These are phyloP conservation scores for Balaeniceps rex DNA, from an alignment of 2,113 vertebrate species.

Conservation along the genomic window DNA sequence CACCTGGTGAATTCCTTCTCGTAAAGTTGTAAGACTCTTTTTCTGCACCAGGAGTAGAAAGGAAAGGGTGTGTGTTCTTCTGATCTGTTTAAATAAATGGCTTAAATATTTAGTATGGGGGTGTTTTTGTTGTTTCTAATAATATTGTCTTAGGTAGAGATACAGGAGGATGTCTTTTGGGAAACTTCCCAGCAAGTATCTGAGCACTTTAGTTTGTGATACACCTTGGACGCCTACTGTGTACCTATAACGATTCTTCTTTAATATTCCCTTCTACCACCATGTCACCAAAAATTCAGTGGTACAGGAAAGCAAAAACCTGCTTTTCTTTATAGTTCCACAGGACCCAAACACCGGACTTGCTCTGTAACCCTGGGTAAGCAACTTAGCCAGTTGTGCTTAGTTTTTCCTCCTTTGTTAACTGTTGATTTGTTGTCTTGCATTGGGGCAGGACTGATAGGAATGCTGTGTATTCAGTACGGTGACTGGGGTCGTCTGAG, in stretches of 20 bases:
- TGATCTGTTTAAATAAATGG: background rate
- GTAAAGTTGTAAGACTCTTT: background rate
- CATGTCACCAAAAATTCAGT: background rate
- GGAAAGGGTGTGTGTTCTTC: background rate
- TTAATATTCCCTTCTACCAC: background rate
- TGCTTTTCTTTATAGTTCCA: background rate
- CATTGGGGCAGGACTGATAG: background rate
- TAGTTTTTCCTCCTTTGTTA: background rate
- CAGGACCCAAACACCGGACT: background rate
- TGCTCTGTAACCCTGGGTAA: background rate
- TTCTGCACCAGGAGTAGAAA: background rate
- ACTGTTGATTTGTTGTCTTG: background rate
- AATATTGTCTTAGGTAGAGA: background rate
- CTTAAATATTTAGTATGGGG: background rate
- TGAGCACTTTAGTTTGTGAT: background rate
- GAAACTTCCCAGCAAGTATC: background rate
- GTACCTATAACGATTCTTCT: background rate
- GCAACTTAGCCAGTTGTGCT: background rate
- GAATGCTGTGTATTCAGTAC: background rate
- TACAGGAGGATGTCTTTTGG: background rate
- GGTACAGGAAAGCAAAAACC: background rate
- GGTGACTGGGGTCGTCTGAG: background rate
- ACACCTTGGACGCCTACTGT: background rate
- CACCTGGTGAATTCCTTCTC: background rate
- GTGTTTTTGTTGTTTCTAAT: conserved; percentile 2